These are phyloP conservation scores for Adelges cooleyi DNA, from an alignment of 1,140 invertebrate genomes.

Conservation along the genomic window DNA sequence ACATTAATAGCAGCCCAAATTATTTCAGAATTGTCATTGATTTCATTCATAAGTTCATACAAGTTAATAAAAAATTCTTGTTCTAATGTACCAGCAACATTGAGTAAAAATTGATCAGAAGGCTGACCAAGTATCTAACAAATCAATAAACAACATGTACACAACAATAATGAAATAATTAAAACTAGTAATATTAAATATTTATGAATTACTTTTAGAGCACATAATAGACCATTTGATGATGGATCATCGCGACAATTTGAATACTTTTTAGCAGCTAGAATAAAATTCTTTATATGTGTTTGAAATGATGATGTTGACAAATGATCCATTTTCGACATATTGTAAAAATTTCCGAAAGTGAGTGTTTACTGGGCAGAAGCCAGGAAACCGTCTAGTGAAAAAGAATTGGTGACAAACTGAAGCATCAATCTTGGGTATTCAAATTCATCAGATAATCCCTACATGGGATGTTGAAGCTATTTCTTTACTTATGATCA, in stretches of 20 bases:
- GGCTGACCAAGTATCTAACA: slow-evolving; percentile 10
- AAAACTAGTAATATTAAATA: not conserved
- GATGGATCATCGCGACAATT: not conserved
- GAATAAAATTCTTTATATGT: slow-evolving; percentile 7
- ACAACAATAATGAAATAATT: not conserved
- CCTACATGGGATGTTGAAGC: too few relatives aligned
- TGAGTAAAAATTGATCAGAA: not conserved
- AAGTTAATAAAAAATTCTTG: slow-evolving; percentile 9
- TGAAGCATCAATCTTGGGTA: too few relatives aligned
- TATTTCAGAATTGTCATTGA: not conserved
- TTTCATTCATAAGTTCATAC: slow-evolving; percentile 4
- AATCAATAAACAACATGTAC: not conserved
- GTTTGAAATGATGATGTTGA: not conserved
- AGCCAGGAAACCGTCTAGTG: too few relatives aligned
- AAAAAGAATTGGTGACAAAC: too few relatives aligned
- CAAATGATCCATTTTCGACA: not conserved
- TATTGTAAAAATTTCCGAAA: too few relatives aligned
- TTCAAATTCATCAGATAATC: too few relatives aligned
- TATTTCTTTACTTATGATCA: too few relatives aligned
- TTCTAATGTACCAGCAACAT: not conserved
- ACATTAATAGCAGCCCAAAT: slow-evolving; percentile 19
- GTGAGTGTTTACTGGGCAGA: too few relatives aligned
- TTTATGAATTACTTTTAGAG: not conserved
- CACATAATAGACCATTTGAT: not conserved
- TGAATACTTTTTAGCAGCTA: slow-evolving; percentile 11